Base-by-base conservation (phyloP, 2,888 invertebrate genomes). In the Polylopha cassiicola region DNA sequence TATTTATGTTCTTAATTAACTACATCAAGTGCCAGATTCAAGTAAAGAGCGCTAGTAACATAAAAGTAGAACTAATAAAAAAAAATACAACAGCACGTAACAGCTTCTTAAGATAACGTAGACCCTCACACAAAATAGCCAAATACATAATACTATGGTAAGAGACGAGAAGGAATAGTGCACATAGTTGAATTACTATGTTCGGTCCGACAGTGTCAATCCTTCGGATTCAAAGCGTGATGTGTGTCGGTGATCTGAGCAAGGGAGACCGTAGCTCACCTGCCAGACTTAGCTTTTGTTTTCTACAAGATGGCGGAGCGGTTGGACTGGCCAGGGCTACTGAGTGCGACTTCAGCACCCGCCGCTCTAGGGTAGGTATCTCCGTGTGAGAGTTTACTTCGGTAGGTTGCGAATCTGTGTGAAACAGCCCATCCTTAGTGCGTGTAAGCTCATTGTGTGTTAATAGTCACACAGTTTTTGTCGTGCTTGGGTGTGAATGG, bases 241-340 rank as follows among this genome's bases (percentile, higher is more conserved):
- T 9, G 10, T 14, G 8, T 9, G 16, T 16, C n/a, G 30, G 8
- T 8, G 10, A 11, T 4, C 3, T 17, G 20, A 20, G 32, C 27
- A 16, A 21, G 18, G 20, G 28, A 11, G 26, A 11, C 39, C 33
- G 41, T 31, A 50, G 70, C 77, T 84, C 86, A 87, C 87, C 87
- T 82, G 87, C 82, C 79, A 91, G 90, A 77, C 90, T 90, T 73
- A 91, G 89, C 70, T 89, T 88, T 66, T 89, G 90, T 73, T 91
- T 91, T 70, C 90, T 87, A 73, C 87, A 79, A 59, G 86, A 86
- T 57, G 88, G 86, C 55, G 89, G 88, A 44, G 88, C 88, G 53
- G 88, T 88, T 34, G 89, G 89, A 65, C 88, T 89, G 65, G 87
- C 86, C 55, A 91, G 80, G 67, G 90, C 87, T 62, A 91, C 82